Evolutionary conservation across 53 echinoderm and acorn worm genomes (phyloP).

Genomic region (Zoroaster sp.): DNA sequence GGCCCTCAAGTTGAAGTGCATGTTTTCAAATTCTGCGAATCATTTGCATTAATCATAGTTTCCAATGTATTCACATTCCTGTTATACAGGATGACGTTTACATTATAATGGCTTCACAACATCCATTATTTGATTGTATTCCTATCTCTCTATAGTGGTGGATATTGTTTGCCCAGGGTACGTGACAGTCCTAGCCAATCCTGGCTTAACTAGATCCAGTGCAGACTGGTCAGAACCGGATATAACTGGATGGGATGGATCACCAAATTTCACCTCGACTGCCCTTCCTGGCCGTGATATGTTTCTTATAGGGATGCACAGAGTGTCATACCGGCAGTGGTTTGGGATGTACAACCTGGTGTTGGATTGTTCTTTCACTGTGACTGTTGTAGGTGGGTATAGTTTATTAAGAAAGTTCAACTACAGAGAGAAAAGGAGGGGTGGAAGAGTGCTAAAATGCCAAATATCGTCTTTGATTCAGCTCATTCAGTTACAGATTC

Average conservation of each 20-base stretch:
- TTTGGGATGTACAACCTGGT: not conserved
- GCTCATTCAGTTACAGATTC: too few relatives aligned
- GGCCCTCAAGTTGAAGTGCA: too few relatives aligned
- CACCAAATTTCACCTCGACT: not conserved
- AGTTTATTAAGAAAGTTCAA: too few relatives aligned
- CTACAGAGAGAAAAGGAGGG: too few relatives aligned
- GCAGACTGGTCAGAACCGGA: constrained; percentile 36
- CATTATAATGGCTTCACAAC: too few relatives aligned
- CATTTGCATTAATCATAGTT: too few relatives aligned
- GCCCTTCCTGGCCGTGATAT: not conserved
- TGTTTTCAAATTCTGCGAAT: too few relatives aligned
- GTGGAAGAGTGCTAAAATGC: too few relatives aligned
- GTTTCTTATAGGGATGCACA: constrained; percentile 26
- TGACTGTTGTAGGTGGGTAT: not conserved
- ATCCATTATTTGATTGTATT: too few relatives aligned
- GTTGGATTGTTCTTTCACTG: constrained; percentile 1
- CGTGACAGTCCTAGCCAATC: not conserved
- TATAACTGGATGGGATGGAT: constrained; percentile 8
- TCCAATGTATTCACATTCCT: too few relatives aligned
- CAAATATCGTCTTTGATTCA: too few relatives aligned
- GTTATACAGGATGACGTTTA: too few relatives aligned
- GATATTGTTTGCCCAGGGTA: constrained; percentile 25
- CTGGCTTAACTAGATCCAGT: not conserved
- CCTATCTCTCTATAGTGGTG: not conserved
- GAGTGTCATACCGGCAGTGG: not conserved